Evolutionary conservation across 2,113 vertebrate species (phyloP).

Genomic region (Hystrix brachyura): DNA sequence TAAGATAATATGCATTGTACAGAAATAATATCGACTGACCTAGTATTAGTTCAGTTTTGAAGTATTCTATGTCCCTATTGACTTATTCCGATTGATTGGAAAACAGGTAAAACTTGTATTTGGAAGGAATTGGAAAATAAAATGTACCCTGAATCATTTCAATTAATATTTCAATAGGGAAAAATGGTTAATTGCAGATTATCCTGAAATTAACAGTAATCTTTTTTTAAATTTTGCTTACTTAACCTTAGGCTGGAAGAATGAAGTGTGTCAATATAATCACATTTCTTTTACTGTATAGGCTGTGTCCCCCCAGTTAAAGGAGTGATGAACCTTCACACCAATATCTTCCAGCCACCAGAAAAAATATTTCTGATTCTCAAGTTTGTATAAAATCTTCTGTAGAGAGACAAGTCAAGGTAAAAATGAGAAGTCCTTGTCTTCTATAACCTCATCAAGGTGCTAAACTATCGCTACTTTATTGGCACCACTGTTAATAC

Average conservation of each 20-base stretch:
- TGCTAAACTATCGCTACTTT: background rate
- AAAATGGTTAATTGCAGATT: background rate
- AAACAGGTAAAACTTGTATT: background rate
- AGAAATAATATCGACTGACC: constrained; percentile 4
- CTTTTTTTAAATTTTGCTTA: constrained; percentile 20
- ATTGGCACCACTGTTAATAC: background rate
- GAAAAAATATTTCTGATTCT: background rate
- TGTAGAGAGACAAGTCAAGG: background rate
- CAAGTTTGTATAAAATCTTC: background rate
- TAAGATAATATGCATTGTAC: background rate
- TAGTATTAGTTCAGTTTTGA: background rate
- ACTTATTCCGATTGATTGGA: constrained; percentile 2
- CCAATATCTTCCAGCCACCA: background rate
- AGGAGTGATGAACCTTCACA: background rate
- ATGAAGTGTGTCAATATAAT: background rate
- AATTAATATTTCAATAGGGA: constrained; percentile 30
- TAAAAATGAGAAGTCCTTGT: background rate
- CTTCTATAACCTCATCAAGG: constrained; percentile 35
- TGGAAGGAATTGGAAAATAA: constrained; percentile 49
- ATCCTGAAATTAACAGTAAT: background rate
- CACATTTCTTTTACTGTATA: constrained; percentile 20
- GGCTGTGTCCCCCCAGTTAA: background rate
- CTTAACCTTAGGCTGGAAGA: background rate
- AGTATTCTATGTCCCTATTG: background rate
- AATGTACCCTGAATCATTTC: background rate